These are phyloP conservation scores for Neodiprion virginianus DNA, from an alignment of 1,140 invertebrate species.

Conservation along the genomic window DNA sequence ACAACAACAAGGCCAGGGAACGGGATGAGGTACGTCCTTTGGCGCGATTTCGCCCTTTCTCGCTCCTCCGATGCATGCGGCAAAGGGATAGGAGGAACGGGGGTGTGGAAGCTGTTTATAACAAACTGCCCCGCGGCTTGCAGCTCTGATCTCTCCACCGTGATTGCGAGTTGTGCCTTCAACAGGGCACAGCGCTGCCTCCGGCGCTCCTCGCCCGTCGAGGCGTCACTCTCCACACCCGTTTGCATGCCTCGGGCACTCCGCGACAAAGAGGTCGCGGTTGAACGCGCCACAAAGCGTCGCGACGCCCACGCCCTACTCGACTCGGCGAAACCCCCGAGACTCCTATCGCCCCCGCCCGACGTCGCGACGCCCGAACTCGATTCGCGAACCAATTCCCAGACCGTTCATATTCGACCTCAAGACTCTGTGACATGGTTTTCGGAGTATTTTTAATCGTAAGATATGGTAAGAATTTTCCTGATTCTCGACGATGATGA, in stretches of 20 bases:
- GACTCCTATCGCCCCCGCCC: not conserved
- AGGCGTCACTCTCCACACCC: slow-evolving; percentile 42
- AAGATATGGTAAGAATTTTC: no score
- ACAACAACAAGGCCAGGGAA: slow-evolving; percentile 17
- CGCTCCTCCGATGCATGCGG: no score
- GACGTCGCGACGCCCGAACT: not conserved
- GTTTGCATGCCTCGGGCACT: slow-evolving; percentile 33
- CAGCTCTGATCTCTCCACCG: slow-evolving; percentile 47
- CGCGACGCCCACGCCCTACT: slow-evolving; percentile 48
- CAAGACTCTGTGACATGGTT: no score
- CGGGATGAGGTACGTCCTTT: no score
- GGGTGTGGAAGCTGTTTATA: slow-evolving; percentile 48
- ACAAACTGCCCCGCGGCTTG: slow-evolving; percentile 50
- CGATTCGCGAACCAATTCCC: not conserved
- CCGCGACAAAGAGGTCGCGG: slow-evolving; percentile 57
- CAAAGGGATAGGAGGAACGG: not conserved
- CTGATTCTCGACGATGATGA: no score
- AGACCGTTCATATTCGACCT: no score
- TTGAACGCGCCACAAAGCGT: slow-evolving; percentile 61
- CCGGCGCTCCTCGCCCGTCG: slow-evolving; percentile 33
- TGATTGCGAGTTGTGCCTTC: slow-evolving; percentile 46
- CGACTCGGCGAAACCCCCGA: not conserved
- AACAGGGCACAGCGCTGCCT: not conserved
- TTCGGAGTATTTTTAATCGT: no score
- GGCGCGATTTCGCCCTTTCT: no score